These are phyloP conservation scores for Ceryle rudis DNA, from an alignment of 2,797 vertebrate genomes.

Conservation along the genomic window DNA sequence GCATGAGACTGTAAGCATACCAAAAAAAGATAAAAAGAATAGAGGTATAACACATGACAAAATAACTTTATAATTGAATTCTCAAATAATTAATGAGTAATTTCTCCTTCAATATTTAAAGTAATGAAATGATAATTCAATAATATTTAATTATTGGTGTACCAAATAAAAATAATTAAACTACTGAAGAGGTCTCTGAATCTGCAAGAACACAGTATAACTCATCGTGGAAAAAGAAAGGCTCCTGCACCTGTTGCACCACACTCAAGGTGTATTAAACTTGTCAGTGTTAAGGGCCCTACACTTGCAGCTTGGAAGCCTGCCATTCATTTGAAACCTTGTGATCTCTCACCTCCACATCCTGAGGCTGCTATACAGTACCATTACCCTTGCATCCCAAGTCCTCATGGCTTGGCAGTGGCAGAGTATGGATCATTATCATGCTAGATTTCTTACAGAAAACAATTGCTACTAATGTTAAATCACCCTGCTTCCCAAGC, in stretches of 20 bases:
- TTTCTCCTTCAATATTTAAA: neutral
- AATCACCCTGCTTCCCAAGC: neutral
- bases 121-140: neutral
- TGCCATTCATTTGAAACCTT: neutral
- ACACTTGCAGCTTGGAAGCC: accelerated
- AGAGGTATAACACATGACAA: neutral
- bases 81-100: neutral
- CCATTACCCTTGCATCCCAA: neutral
- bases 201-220: neutral
- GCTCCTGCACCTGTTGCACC: accelerated
- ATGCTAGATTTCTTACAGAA: neutral
- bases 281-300: neutral
- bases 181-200: neutral
- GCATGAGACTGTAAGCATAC: accelerated
- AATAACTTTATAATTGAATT: neutral
- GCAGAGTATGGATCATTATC: accelerated
- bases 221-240: neutral
- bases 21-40: neutral
- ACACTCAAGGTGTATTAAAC: neutral
- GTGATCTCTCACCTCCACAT: neutral
- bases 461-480: neutral
- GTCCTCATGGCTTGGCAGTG: accelerated
- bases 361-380: neutral
- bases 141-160: neutral
- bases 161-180: neutral